Evolutionary conservation across 2,888 invertebrate species (phyloP).

Genomic region (Gibbula magus): DNA sequence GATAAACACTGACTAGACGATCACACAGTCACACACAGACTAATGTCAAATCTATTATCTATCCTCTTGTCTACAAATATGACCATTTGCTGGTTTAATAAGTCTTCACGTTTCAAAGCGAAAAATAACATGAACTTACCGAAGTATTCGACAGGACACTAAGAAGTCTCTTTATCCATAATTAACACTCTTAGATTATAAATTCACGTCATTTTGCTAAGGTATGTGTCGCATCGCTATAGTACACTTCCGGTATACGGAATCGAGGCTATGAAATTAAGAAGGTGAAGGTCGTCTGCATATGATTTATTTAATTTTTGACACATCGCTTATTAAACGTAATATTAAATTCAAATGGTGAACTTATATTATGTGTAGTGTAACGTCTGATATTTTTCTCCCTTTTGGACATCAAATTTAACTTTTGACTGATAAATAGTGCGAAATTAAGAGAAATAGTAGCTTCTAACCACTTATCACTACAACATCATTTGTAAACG

Average conservation of each 20-base stretch:
- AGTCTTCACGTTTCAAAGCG: background rate
- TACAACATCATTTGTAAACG: too few species aligned
- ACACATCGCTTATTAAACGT: background rate
- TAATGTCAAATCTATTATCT: too few species aligned
- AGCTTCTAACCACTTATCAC: too few species aligned
- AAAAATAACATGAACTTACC: background rate
- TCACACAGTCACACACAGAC: too few species aligned
- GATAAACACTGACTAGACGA: too few species aligned
- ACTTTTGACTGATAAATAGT: too few species aligned
- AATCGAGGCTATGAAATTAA: constrained; percentile 33
- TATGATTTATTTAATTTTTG: constrained; percentile 1
- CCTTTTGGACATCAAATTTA: too few species aligned
- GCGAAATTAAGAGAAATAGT: too few species aligned
- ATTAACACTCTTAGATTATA: constrained; percentile 27
- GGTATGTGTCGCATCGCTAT: constrained; percentile 41
- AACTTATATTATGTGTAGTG: background rate
- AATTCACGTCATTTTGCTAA: constrained; percentile 45
- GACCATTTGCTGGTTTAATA: too few species aligned
- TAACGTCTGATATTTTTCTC: background rate
- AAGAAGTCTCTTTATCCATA: background rate
- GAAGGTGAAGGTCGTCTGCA: constrained; percentile 29
- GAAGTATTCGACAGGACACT: too few species aligned
- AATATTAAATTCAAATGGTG: background rate
- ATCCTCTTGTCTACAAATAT: too few species aligned
- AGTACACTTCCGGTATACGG: constrained; percentile 44